These are phyloP conservation scores for Pocillopora grandis DNA, from an alignment of 92 coral and sea anemone genomes.

Conservation along the genomic window DNA sequence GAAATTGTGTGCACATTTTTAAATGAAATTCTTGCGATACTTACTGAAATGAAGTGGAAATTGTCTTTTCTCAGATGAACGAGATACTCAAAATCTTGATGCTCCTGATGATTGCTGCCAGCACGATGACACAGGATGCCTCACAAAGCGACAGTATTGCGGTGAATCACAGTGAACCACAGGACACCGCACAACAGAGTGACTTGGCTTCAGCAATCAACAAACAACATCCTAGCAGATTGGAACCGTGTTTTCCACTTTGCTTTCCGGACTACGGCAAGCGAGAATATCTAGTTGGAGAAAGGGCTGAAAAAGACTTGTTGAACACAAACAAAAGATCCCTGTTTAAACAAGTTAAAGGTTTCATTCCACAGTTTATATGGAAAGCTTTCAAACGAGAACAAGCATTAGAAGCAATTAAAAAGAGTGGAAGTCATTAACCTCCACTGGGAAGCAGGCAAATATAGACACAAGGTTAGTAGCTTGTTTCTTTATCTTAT, in stretches of 20 bases:
- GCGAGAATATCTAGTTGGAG: not conserved
- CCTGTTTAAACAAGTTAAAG: not conserved
- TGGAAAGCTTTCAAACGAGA: too few species aligned
- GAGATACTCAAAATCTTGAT: not conserved
- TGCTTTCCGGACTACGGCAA: not conserved
- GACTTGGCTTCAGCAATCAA: not conserved
- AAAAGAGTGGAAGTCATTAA: too few species aligned
- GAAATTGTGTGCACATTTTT: too few species aligned
- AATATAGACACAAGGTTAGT: too few species aligned
- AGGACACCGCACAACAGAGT: not conserved
- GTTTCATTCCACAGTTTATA: not conserved
- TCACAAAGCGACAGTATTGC: not conserved
- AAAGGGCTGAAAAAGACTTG: not conserved
- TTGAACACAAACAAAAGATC: not conserved
- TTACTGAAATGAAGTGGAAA: not conserved
- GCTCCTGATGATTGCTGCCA: not conserved
- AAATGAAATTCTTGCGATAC: not conserved
- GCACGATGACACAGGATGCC: not conserved
- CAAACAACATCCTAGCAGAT: not conserved
- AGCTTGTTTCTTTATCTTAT: too few species aligned
- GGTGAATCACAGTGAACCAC: not conserved
- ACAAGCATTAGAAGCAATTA: too few species aligned
- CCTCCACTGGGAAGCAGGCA: too few species aligned
- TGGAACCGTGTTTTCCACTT: not conserved
- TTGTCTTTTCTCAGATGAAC: slow-evolving; percentile 15